Conservation (phyloP, 2,888 invertebrate genomes). For the Saturnia pavonia region DNA sequence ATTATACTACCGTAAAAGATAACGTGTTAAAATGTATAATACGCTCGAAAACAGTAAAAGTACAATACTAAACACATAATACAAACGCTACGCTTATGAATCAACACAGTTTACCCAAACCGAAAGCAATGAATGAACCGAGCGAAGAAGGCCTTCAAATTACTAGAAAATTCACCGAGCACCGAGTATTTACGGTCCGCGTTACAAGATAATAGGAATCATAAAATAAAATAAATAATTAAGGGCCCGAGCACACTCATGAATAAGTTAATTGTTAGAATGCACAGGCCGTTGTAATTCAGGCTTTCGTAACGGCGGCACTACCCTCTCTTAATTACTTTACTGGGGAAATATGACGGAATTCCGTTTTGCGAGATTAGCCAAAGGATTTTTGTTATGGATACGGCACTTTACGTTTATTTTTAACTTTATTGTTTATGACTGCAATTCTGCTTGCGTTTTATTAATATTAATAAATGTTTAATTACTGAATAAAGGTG, state of each 20-base stretch:
- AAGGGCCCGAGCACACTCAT: constrained; percentile 66
- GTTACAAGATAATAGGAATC: constrained; percentile 72
- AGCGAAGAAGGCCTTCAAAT: constrained; percentile 14
- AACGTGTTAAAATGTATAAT: background rate
- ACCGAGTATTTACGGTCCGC: constrained; percentile 64
- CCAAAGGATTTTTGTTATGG: constrained; percentile 25
- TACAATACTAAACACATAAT: background rate
- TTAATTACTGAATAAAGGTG: background rate
- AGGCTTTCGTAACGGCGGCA: constrained; percentile 30
- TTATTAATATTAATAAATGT: background rate
- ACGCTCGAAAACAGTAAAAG: background rate
- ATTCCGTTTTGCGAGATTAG: constrained; percentile 32
- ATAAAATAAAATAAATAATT: constrained; percentile 81
- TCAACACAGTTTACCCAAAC: background rate
- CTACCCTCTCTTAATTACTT: constrained; percentile 57
- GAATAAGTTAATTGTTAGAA: constrained; percentile 73
- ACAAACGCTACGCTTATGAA: constrained; percentile 1
- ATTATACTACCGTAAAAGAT: background rate
- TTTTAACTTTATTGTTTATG: background rate
- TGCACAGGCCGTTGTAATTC: constrained; percentile 48
- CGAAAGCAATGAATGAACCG: constrained; percentile 18
- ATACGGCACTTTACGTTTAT: background rate
- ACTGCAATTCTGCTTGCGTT: background rate
- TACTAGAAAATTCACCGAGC: constrained; percentile 15
- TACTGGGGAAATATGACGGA: constrained; percentile 57